These are phyloP conservation scores for Bursaphelenchus mucronatus DNA, from an alignment of 1,140 invertebrate genomes.

Conservation along the genomic window DNA sequence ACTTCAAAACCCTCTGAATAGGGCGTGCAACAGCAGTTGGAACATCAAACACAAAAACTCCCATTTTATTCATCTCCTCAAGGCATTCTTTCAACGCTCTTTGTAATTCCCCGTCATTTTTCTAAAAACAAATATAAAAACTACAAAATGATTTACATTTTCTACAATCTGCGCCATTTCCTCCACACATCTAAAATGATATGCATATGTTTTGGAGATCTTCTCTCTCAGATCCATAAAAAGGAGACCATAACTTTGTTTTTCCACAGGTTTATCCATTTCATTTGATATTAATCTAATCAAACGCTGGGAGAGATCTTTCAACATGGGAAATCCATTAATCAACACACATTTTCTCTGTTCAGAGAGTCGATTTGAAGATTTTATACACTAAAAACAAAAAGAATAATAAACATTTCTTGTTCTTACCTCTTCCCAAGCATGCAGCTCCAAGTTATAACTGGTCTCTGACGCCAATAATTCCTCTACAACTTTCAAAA, in stretches of 20 bases:
- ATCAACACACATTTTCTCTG: constrained; percentile 40
- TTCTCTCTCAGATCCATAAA: constrained; percentile 47
- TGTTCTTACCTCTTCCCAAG: constrained; percentile 39
- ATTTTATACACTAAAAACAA: constrained; percentile 36
- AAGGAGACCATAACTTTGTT: constrained; percentile 32
- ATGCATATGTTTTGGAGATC: constrained; percentile 46
- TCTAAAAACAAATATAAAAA: constrained; percentile 28
- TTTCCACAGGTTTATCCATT: constrained; percentile 20
- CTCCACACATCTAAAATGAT: constrained; percentile 49
- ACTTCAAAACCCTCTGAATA: constrained; percentile 53
- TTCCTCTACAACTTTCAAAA: constrained; percentile 46
- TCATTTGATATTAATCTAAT: constrained; percentile 31
- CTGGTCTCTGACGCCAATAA: constrained; percentile 44
- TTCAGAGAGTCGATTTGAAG: constrained; percentile 27
- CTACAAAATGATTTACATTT: constrained; percentile 25
- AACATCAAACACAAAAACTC: constrained; percentile 48
- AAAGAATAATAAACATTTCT: neutral
- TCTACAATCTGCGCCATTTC: constrained; percentile 45
- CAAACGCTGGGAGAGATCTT: constrained; percentile 22
- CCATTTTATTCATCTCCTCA: constrained; percentile 36
- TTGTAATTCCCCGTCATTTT: constrained; percentile 31
- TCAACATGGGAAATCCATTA: constrained; percentile 36
- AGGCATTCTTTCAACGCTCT: constrained; percentile 38
- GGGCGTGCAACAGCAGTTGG: constrained; percentile 47
- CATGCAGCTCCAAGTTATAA: constrained; percentile 44